Evolutionary conservation across 2,888 invertebrate genomes (phyloP), one percentile per base, ranked within the genome.

Genomic region (Ennomos erosarius): DNA sequence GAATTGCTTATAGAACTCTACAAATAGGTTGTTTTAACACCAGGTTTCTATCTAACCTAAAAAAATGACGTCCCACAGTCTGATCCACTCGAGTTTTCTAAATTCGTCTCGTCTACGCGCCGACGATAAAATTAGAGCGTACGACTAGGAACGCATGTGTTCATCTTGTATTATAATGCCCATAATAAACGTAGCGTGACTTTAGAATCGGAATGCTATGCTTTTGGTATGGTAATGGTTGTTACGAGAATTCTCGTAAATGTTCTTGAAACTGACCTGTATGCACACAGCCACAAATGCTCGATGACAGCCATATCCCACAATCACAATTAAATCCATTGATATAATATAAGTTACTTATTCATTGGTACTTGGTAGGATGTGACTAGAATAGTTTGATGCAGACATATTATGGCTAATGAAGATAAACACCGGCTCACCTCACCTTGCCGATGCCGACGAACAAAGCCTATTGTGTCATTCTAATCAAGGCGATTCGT

Each of bases 151-250:
- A 74, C 67, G 72, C 73, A 71, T 75, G 73, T 71, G 73, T 75
- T 73, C 69, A 64, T 70, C 71, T 71, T 71, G 68, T 70, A 72
- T 73, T 74, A 66, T 59, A 71, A 69, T 73, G 67, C 55, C 71
- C 69, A 71, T 79, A 73, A 76, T 74, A 69, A 64, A 70, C 73
- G 73, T 74, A 75, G 80, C 81, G 80, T 83, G 83, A 82, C 78
- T 73, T 68, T 70, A 68, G 68, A 75, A 70, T 72, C 70, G 72
- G 70, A 73, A 67, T 67, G 62, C 55, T 39, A 55, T 47, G 55
- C 51, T 65, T 65, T 73, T 67, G 78, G 76, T 76, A 78, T 79
- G 78, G 73, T 78, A 79, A 78, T 76, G 70, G 65, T 65, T 64
- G 70, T 79, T 78, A 71, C 71, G 70, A 79, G 74, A 78, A 69